Evolutionary conservation across 2,113 vertebrate species (phyloP), one percentile per base, ranked within the genome.

Genomic region (Morone chrysops): DNA sequence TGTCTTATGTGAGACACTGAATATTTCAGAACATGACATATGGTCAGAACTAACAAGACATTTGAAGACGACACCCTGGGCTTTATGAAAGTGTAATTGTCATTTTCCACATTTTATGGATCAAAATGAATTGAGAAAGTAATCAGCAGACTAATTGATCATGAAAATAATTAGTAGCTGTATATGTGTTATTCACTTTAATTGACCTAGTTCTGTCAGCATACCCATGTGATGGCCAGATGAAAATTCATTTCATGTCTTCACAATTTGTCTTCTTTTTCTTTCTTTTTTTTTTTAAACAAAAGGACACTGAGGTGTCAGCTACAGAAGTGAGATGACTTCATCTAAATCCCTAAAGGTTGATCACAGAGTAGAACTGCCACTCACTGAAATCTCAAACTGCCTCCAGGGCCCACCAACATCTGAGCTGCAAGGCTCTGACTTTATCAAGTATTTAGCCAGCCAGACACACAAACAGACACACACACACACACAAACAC

Each of bases 381-480:
- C 89, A 93, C 83, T 87, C 91, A 80, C 36, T 56, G 77, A 79
- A 85, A 84, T 75, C 78, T 79, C 48, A 87, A 78, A 81, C 80
- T 56, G 82, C 69, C 84, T 84, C 79, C 57, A 25, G 69, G 68
- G 82, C 75, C 62, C 47, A 51, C 43, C 75, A 62, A 69, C 70
- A 66, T 83, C 61, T 48, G 45, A 84, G 81, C 84, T 66, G 81
- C 43, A 41, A 72, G 60, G 66, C 72, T 84, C 61, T 86, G 85
- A 83, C 82, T 90, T 90, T 76, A 90, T 87, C 81, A 81, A 84
- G 82, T 81, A 86, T 91, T 90, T 90, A 88, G 62, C 45, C 75
- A 77, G 11, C 74, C 72, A 82, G 50, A 63, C 68, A 69, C 48
- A 72, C 40, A 59, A 43, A 72, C 40, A 59, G 36, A 72, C 7